These are phyloP conservation scores for Scaptomyza hsui DNA, from an alignment of 1,140 invertebrate species.

Conservation along the genomic window DNA sequence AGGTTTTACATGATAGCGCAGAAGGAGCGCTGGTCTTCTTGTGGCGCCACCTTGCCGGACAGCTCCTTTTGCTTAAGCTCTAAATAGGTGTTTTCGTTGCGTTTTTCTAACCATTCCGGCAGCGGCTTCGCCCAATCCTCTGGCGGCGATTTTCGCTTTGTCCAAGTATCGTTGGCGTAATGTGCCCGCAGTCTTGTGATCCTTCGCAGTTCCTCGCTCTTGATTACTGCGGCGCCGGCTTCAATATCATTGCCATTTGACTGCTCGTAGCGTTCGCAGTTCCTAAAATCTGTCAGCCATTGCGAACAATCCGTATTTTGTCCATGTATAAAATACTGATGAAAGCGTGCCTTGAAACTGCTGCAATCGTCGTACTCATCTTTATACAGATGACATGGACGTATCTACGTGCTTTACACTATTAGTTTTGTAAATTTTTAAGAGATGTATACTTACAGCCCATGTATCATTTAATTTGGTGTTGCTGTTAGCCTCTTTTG, in stretches of 20 bases:
- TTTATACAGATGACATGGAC: constrained; percentile 89
- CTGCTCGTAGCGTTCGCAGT: constrained; percentile 89
- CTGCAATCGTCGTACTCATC: constrained; percentile 92
- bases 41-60: constrained; percentile 65
- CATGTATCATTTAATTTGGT: constrained; percentile 60
- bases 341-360: constrained; percentile 89
- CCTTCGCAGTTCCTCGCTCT: constrained; percentile 89
- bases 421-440: not conserved
- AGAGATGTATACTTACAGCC: constrained; percentile 58
- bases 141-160: constrained; percentile 89
- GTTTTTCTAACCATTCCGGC: constrained; percentile 89
- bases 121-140: constrained; percentile 91
- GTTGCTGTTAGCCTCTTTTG: constrained; percentile 34
- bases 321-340: constrained; percentile 94
- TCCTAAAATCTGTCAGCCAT: constrained; percentile 91
- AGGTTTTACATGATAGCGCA: constrained; percentile 65
- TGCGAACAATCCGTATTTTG: constrained; percentile 89
- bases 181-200: constrained; percentile 87
- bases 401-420: constrained; percentile 85
- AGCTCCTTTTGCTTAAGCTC: constrained; percentile 87
- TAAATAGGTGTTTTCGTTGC: constrained; percentile 88
- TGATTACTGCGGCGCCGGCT: constrained; percentile 87
- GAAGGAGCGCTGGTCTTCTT: constrained; percentile 49
- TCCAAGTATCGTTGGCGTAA: constrained; percentile 91
- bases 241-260: constrained; percentile 86